Base-by-base conservation (phyloP, 1,140 invertebrate species). In the Drosophila takahashii region DNA sequence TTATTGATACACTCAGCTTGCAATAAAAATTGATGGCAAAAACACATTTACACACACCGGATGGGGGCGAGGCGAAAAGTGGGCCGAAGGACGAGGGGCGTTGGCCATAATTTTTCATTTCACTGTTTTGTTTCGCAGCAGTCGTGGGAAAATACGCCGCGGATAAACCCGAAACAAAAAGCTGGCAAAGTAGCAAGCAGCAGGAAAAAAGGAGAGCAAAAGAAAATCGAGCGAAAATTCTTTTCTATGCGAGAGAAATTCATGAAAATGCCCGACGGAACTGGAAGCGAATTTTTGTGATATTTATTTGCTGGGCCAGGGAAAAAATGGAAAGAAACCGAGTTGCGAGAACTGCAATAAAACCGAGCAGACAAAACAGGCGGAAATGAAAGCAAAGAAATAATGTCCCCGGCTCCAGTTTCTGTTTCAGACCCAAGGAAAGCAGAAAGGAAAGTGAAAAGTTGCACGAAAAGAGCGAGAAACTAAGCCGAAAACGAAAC, bases 11-110 rank as follows among this genome's bases (percentile, higher is more conserved):
- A 87, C 84, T 89, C 79, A 84, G 67, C 79, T 89, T 45, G 84
- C 83, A 79, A 87, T 87, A 87, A 87, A 87, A 87, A 87, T 87
- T 83, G 79, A 87, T 87, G 83, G 84, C 76, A 72, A 83, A 87
- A 87, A 84, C 83, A 87, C 79, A 87, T 87, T 86, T 86, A 77
- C 79, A 81, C 73, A 53, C 77, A 70, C 45, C 64, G 26, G 52
- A 53, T 39, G 59, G 29, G 10, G n/a, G 4, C 36, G 8, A 7
- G 10, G 9, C 8, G 32, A 0, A 11, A 53, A 36, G 29, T 2
- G n/a, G n/a, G 22, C n/a, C 7, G 10, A 18, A 32, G 16, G 0
- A 9, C 10, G 15, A 9, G 22, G 60, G 57, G 59, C 37, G 62
- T 59, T 41, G 66, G 79, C 79, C 62, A 83, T 87, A 87, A 87